These are phyloP conservation scores for Heliconius sara DNA, from an alignment of 2,888 invertebrate species.

Conservation along the genomic window DNA sequence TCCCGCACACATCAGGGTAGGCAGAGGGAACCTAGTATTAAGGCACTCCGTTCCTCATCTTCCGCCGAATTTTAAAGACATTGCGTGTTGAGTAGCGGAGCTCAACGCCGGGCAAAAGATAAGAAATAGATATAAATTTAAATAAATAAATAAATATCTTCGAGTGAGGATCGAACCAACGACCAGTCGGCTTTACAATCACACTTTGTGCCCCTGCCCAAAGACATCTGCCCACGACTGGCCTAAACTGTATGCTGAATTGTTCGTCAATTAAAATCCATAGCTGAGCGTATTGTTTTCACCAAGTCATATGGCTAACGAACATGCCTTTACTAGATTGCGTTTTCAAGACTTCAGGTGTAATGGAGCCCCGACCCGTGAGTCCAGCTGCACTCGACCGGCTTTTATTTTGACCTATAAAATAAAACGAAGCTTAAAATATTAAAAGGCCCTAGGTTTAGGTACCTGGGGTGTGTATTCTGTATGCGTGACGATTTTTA, in stretches of 20 bases:
- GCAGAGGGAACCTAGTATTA: no score
- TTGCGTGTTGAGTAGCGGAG: no score
- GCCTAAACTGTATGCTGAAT: background rate
- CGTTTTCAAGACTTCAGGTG: constrained; percentile 33
- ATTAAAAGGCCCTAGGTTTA: constrained; percentile 61
- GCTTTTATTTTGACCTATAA: constrained; percentile 64
- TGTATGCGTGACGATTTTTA: constrained; percentile 19
- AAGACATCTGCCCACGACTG: no score
- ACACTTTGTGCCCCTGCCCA: no score
- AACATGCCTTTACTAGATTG: constrained; percentile 22
- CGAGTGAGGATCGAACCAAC: no score
- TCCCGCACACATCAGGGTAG: no score
- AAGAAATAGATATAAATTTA: no score
- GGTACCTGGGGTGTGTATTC: constrained; percentile 49
- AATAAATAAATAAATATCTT: no score
- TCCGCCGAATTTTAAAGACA: no score
- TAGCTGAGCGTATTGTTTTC: constrained; percentile 2
- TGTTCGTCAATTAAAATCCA: background rate
- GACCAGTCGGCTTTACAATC: no score
- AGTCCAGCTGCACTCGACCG: constrained; percentile 54
- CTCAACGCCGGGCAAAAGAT: no score
- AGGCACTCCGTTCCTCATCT: no score
- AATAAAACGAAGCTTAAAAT: constrained; percentile 75
- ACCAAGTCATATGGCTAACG: constrained; percentile 24
- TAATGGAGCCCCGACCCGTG: constrained; percentile 40